Evolutionary conservation across 1,140 invertebrate species (phyloP).

Genomic region (Orius insidiosus): DNA sequence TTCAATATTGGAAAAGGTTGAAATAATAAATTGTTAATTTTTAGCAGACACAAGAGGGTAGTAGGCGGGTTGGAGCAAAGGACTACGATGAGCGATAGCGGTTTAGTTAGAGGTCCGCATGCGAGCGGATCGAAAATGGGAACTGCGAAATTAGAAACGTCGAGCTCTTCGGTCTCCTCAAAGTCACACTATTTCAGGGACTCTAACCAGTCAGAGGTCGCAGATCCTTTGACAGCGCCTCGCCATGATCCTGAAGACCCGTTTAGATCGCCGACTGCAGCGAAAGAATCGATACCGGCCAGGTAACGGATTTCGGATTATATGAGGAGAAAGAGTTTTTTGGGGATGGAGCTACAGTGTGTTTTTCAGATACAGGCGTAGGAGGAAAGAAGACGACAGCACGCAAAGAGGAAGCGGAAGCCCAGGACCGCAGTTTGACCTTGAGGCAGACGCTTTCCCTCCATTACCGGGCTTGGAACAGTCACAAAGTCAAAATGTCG

Average conservation of each 20-base stretch:
- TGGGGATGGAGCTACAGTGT: slow-evolving; percentile 2
- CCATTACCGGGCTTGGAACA: slow-evolving; percentile 47
- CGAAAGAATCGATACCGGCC: slow-evolving; percentile 18
- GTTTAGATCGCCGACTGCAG: slow-evolving; percentile 14
- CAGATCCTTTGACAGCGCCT: not conserved
- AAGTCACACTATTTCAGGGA: slow-evolving; percentile 6
- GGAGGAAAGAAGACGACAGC: slow-evolving; percentile 29
- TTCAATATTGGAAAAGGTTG: too few relatives aligned
- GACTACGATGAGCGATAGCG: slow-evolving; percentile 13
- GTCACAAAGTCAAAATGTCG: slow-evolving; percentile 23
- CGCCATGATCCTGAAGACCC: slow-evolving; percentile 14
- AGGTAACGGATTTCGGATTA: slow-evolving; percentile 14
- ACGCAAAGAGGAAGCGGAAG: slow-evolving; percentile 4
- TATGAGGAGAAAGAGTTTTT: not conserved
- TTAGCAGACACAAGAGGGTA: slow-evolving; percentile 9
- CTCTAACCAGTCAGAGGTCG: not conserved
- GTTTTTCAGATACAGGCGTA: slow-evolving; percentile 24
- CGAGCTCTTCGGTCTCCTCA: not conserved
- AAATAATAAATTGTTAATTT: not conserved
- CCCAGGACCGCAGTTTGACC: slow-evolving; percentile 47
- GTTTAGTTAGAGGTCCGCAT: slow-evolving; percentile 6
- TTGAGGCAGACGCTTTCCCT: slow-evolving; percentile 64
- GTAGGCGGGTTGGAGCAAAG: slow-evolving; percentile 10
- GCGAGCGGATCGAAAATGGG: slow-evolving; percentile 1
- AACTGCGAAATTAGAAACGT: slow-evolving; percentile 3